Conservation (phyloP, 2,113 vertebrate genomes). For the Gasterosteus nipponicus region DNA sequence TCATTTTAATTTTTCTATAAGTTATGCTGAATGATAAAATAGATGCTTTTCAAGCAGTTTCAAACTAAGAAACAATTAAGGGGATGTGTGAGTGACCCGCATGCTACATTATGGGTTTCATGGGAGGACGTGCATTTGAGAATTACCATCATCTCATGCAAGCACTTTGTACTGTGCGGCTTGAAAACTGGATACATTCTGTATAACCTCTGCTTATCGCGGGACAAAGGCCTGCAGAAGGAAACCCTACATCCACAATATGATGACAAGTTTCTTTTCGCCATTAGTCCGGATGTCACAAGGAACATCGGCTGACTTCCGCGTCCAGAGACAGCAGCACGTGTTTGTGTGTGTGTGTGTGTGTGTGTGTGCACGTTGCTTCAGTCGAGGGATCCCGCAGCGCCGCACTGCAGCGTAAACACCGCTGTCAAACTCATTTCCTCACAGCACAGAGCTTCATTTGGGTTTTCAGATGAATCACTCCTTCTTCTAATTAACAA, state of each 20-base stretch:
- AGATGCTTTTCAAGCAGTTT: constrained; percentile 76
- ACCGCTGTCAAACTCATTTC: constrained; percentile 73
- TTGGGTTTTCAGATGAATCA: constrained; percentile 74
- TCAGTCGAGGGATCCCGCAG: constrained; percentile 47
- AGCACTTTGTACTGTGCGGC: constrained; percentile 49
- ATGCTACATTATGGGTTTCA: constrained; percentile 55
- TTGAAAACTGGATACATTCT: constrained; percentile 46
- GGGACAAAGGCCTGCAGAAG: constrained; percentile 28
- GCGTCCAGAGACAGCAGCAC: constrained; percentile 6
- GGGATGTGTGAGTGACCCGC: constrained; percentile 48
- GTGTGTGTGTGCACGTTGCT: constrained; percentile 19
- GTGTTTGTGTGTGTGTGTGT: no score
- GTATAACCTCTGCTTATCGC: constrained; percentile 23
- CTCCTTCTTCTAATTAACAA: constrained; percentile 77
- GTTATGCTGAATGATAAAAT: constrained; percentile 75
- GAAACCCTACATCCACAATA: constrained; percentile 51
- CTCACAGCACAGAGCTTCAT: constrained; percentile 71
- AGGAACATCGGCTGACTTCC: constrained; percentile 9
- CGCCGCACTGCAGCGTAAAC: constrained; percentile 57
- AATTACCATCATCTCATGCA: constrained; percentile 52
- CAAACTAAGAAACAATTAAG: constrained; percentile 63
- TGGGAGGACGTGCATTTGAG: constrained; percentile 56
- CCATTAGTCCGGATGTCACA: constrained; percentile 42
- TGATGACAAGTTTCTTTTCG: constrained; percentile 36
- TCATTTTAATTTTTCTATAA: constrained; percentile 65